Conservation (phyloP, 2,113 vertebrate genomes). For the Semicossyphus pulcher region DNA sequence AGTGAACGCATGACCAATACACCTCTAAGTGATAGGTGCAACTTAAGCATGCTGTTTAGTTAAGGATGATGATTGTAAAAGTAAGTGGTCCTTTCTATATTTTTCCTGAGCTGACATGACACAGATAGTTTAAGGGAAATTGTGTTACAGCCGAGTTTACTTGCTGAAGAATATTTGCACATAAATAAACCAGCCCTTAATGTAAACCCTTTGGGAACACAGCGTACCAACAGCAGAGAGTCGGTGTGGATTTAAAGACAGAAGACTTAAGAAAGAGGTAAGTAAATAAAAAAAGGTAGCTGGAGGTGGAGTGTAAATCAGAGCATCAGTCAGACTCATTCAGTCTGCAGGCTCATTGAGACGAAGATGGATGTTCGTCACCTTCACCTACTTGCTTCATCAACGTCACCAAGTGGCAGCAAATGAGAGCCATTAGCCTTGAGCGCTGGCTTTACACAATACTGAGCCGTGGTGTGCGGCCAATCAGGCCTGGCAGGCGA, state of each 20-base stretch:
- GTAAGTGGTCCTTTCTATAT: not conserved
- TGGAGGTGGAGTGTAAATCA: not conserved
- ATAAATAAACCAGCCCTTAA: not conserved
- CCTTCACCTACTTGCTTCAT: constrained; percentile 50
- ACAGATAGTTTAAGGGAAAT: too few species aligned
- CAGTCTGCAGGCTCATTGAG: constrained; percentile 37
- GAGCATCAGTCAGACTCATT: constrained; percentile 11
- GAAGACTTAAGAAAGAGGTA: not conserved
- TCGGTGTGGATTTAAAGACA: constrained; percentile 8
- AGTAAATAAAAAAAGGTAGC: not conserved
- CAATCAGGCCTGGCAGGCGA: constrained; percentile 6
- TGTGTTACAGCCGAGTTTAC: not conserved
- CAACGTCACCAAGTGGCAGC: constrained; percentile 43
- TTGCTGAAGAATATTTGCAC: constrained; percentile 5
- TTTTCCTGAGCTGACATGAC: not conserved
- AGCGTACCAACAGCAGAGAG: not conserved
- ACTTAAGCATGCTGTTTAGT: too few species aligned
- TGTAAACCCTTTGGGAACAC: constrained; percentile 18
- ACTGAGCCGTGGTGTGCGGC: not conserved
- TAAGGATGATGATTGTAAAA: not conserved
- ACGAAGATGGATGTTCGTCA: constrained; percentile 43
- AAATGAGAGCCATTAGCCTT: constrained; percentile 44
- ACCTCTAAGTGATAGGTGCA: too few species aligned
- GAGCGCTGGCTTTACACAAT: constrained; percentile 42
- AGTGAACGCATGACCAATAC: too few species aligned